phyloP scores from a whole-genome alignment of 1,140 invertebrate species.

The Drosophila ambigua region DNA sequence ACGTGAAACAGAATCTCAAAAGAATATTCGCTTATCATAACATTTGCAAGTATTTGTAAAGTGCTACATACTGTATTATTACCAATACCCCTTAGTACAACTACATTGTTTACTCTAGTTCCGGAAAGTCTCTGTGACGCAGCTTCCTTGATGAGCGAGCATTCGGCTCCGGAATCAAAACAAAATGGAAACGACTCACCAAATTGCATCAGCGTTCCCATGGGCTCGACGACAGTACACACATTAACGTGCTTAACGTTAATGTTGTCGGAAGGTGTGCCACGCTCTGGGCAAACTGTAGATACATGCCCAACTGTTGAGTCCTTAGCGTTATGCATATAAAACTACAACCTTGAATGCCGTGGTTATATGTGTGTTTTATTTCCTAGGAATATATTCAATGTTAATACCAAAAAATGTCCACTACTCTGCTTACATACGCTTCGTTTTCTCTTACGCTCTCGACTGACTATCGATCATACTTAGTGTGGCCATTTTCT shows the following conservation, averaged over 20 bases:
- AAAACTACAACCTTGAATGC: too few relatives aligned
- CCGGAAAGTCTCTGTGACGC: constrained; percentile 4
- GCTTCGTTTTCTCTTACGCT: too few relatives aligned
- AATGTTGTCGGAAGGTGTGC: not conserved
- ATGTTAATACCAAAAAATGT: too few relatives aligned
- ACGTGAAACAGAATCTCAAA: constrained; percentile 20
- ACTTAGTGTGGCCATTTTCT: too few relatives aligned
- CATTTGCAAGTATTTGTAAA: constrained; percentile 28
- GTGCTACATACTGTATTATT: constrained; percentile 20
- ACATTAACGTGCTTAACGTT: not conserved
- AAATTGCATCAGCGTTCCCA: constrained; percentile 3
- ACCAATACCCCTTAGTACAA: constrained; percentile 15
- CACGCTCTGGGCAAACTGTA: constrained; percentile 13
- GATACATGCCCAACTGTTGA: constrained; percentile 3
- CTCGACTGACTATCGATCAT: too few relatives aligned
- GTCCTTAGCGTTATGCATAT: too few relatives aligned
- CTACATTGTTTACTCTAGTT: constrained; percentile 6
- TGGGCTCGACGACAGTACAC: constrained; percentile 1
- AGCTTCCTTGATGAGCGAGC: too few relatives aligned
- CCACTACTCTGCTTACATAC: too few relatives aligned
- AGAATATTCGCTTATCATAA: constrained; percentile 14
- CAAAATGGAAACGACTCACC: constrained; percentile 16
- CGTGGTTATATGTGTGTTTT: too few relatives aligned
- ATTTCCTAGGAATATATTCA: too few relatives aligned
- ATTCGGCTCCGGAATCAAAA: not conserved